Percentiles rank a stretch among this genome's conserved stretches.
Conservation (phyloP, 2,888 invertebrate species). For the Macaria notata region DNA sequence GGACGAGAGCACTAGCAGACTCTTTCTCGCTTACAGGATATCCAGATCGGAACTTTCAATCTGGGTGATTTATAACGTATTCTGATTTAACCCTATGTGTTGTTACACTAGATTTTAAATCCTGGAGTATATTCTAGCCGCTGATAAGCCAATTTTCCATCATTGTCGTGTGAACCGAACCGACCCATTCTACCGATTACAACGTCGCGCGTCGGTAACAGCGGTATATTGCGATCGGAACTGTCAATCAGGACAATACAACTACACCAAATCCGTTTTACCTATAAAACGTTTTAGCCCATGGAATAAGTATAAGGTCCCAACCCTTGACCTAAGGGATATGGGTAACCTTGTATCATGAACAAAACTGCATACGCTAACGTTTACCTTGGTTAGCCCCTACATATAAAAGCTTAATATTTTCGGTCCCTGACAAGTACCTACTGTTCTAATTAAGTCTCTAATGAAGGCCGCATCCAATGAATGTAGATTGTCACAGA, state of each 20-base stretch:
- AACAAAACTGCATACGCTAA: too few relatives aligned
- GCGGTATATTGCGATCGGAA: conserved; percentile 11
- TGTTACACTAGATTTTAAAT: too few relatives aligned
- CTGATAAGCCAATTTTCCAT: too few relatives aligned
- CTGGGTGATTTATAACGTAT: too few relatives aligned
- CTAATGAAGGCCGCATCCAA: conserved; percentile 47
- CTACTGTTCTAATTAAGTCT: conserved; percentile 35
- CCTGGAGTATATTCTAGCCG: too few relatives aligned
- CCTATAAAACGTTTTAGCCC: background rate
- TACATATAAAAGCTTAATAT: background rate
- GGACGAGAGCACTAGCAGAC: conserved; percentile 24
- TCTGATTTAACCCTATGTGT: too few relatives aligned
- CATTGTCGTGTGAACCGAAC: too few relatives aligned
- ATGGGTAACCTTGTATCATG: too few relatives aligned
- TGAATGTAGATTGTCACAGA: conserved; percentile 61
- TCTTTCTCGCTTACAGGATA: too few relatives aligned
- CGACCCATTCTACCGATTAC: too few relatives aligned
- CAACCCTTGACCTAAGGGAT: background rate
- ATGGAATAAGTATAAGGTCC: background rate
- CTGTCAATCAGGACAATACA: background rate
- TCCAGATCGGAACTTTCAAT: too few relatives aligned
- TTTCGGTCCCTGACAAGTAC: conserved; percentile 25
- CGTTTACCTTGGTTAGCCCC: background rate
- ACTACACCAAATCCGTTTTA: background rate
- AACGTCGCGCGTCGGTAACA: background rate